phyloP scores from a whole-genome alignment of 2,113 vertebrate genomes.

The Anoplopoma fimbria region DNA sequence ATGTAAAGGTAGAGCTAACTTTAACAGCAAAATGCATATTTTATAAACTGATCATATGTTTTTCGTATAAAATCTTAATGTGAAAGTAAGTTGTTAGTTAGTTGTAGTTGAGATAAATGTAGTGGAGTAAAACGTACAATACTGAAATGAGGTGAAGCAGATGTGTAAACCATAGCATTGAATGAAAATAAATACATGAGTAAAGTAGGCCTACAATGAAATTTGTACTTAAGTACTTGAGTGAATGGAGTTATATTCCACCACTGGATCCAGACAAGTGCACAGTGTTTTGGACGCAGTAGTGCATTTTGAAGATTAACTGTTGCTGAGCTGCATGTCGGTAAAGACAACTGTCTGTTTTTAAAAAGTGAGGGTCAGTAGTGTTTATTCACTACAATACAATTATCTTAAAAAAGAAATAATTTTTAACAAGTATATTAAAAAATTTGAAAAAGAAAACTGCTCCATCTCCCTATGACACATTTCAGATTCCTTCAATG shows the following conservation, averaged over 20 bases:
- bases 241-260: not conserved
- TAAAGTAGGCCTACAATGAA: not conserved
- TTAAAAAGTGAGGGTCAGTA: not conserved
- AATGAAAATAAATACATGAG: not conserved
- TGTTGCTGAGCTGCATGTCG: not conserved
- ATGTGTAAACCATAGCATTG: not conserved
- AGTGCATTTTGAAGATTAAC: not conserved
- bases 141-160: not conserved
- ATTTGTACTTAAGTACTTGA: not conserved
- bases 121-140: not conserved
- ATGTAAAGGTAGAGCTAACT: not conserved
- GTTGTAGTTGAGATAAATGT: not conserved
- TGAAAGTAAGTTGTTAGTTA: not conserved
- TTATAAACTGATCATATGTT: not conserved
- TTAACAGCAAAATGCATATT: not conserved
- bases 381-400: slow-evolving; percentile 23
- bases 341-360: not conserved
- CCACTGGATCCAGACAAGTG: not conserved
- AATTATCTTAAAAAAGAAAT: slow-evolving; percentile 22
- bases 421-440: not conserved
- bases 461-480: slow-evolving; percentile 24
- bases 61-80: not conserved
- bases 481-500: slow-evolving; percentile 33
- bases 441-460: slow-evolving; percentile 37
- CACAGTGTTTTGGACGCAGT: not conserved